Conservation (phyloP, 2,113 vertebrate genomes). For the Brachyistius frenatus region DNA sequence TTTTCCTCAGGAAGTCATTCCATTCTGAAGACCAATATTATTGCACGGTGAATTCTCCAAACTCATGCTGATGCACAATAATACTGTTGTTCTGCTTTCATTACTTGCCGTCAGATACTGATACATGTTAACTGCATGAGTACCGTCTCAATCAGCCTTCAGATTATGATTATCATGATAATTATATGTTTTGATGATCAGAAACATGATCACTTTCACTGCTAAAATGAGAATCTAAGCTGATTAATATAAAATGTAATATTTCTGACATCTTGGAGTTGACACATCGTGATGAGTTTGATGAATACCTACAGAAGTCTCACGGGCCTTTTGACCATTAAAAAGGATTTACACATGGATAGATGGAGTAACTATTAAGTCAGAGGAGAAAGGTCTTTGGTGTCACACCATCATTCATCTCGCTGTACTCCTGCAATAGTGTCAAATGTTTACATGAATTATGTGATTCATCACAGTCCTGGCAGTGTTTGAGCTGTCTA, state of each 20-base stretch:
- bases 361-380: constrained; percentile 32
- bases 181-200: constrained; percentile 1
- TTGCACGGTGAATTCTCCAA: constrained; percentile 8
- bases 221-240: constrained; percentile 8
- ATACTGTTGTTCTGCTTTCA: background rate
- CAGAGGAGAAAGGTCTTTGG: constrained; percentile 46
- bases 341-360: constrained; percentile 41
- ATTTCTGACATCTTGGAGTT: constrained; percentile 11
- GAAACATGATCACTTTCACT: background rate
- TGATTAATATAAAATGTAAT: constrained; percentile 14
- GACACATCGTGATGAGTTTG: constrained; percentile 42
- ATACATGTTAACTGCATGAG: background rate
- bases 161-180: constrained; percentile 20
- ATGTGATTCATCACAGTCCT: background rate
- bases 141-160: constrained; percentile 5
- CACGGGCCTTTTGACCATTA: constrained; percentile 65
- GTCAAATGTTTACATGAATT: constrained; percentile 15
- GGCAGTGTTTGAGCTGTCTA: background rate
- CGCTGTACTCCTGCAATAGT: constrained; percentile 33
- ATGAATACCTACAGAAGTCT: constrained; percentile 57
- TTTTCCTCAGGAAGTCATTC: background rate
- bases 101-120: constrained; percentile 5
- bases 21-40: background rate
- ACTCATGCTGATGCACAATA: constrained; percentile 13
- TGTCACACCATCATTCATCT: constrained; percentile 42